These are phyloP conservation scores for Tyria jacobaeae DNA, from an alignment of 2,888 invertebrate genomes.

Conservation along the genomic window DNA sequence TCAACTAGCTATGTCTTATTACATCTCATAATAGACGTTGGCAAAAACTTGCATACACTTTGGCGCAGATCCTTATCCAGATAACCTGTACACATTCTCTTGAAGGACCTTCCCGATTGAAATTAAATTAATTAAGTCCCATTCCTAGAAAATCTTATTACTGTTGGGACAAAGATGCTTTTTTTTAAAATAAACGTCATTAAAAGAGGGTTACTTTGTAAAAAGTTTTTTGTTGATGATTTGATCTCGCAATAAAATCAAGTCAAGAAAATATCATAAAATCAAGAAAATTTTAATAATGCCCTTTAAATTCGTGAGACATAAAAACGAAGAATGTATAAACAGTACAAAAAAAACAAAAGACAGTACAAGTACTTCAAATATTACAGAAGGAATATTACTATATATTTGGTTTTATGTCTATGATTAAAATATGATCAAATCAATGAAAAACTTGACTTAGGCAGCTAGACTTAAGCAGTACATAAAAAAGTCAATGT, in stretches of 20 bases:
- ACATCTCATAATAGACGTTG: not conserved
- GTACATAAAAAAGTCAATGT: no score
- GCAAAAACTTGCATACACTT: constrained; percentile 18
- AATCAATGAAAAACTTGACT: no score
- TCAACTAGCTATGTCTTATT: not conserved
- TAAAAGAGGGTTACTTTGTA: constrained; percentile 61
- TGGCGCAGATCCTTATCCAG: constrained; percentile 8
- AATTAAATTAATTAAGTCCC: constrained; percentile 63
- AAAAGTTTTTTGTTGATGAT: constrained; percentile 60
- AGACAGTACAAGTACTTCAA: no score
- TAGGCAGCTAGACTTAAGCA: no score
- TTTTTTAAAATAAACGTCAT: constrained; percentile 64
- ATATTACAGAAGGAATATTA: no score
- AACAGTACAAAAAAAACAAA: constrained; percentile 21
- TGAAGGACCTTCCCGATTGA: constrained; percentile 34
- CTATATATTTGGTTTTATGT: no score
- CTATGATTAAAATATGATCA: no score
- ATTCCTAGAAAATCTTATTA: constrained; percentile 64
- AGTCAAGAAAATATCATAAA: constrained; percentile 48
- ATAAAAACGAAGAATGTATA: constrained; percentile 20
- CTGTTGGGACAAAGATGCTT: constrained; percentile 54
- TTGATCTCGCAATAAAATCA: constrained; percentile 63
- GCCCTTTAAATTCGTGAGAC: constrained; percentile 30
- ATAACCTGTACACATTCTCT: constrained; percentile 19
- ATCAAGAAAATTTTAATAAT: constrained; percentile 52